Evolutionary conservation across 1,140 invertebrate genomes (phyloP).

Genomic region (Adoxophyes honmai): DNA sequence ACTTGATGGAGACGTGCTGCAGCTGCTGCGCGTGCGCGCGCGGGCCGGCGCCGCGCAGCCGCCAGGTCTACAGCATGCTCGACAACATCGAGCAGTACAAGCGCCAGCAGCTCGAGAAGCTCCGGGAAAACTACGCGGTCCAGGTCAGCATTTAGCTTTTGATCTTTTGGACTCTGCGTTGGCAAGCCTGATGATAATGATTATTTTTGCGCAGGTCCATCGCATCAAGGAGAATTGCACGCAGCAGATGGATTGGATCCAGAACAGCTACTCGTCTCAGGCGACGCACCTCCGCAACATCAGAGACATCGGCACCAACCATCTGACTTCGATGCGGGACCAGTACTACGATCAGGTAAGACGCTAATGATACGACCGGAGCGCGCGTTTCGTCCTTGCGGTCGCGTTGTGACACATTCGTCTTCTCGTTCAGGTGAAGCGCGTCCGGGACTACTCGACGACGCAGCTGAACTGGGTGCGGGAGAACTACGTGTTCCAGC

Average conservation of each 20-base stretch:
- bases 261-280: slow-evolving; percentile 93
- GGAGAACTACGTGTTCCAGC: slow-evolving; percentile 96
- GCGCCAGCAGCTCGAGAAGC: slow-evolving; percentile 89
- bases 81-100: slow-evolving; percentile 95
- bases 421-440: slow-evolving; percentile 80
- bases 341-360: slow-evolving; percentile 94
- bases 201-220: slow-evolving; percentile 80
- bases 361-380: not conserved
- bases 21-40: slow-evolving; percentile 81
- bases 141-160: slow-evolving; percentile 79
- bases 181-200: slow-evolving; percentile 19
- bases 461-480: slow-evolving; percentile 94
- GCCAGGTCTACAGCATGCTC: slow-evolving; percentile 90
- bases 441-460: slow-evolving; percentile 93
- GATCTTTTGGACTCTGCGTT: not conserved
- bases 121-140: slow-evolving; percentile 93
- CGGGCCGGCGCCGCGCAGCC: slow-evolving; percentile 84
- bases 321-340: slow-evolving; percentile 89
- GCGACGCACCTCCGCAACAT: slow-evolving; percentile 92
- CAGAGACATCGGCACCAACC: slow-evolving; percentile 92
- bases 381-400: too few relatives aligned
- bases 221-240: slow-evolving; percentile 95
- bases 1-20: slow-evolving; percentile 80
- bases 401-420: not conserved
- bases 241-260: slow-evolving; percentile 95